A percentile compares a stretch with the other conserved stretches of the same genome.
Evolutionary conservation across 1,140 invertebrate species (phyloP).

Genomic region (Leptonema lineaticorne): DNA sequence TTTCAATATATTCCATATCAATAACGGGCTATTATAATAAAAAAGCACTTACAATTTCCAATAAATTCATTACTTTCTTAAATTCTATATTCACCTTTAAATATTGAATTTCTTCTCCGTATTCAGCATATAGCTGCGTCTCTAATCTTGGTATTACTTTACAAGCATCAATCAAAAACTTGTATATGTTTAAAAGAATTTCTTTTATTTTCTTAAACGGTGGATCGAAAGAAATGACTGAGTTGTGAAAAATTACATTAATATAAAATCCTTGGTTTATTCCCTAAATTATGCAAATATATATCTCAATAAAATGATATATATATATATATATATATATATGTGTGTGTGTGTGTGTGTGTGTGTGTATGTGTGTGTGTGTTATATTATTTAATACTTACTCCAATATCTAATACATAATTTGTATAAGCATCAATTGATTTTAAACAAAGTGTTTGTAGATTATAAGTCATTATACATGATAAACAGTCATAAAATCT

Average conservation of each 20-base stretch:
- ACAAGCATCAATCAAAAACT: slow-evolving; percentile 71
- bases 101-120: slow-evolving; percentile 46
- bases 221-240: slow-evolving; percentile 75
- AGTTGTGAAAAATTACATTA: slow-evolving; percentile 66
- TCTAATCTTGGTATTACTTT: slow-evolving; percentile 73
- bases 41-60: slow-evolving; percentile 4
- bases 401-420: slow-evolving; percentile 73
- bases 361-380: slow-evolving; percentile 10
- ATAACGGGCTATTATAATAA: slow-evolving; percentile 63
- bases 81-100: slow-evolving; percentile 54
- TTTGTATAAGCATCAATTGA: slow-evolving; percentile 78
- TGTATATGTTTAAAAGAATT: slow-evolving; percentile 69
- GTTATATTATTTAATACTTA: no score
- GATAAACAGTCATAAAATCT: slow-evolving; percentile 84
- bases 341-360: no score
- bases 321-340: no score
- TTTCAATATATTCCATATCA: slow-evolving; percentile 62
- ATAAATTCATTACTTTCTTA: no score
- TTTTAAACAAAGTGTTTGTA: slow-evolving; percentile 77
- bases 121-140: slow-evolving; percentile 66
- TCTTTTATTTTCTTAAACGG: slow-evolving; percentile 73
- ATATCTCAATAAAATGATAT: no score
- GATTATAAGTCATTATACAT: slow-evolving; percentile 81
- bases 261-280: slow-evolving; percentile 75
- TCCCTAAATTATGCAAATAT: no score